phyloP scores from a whole-genome alignment of 2,888 invertebrate species.

The Nymphalis polychloros region DNA sequence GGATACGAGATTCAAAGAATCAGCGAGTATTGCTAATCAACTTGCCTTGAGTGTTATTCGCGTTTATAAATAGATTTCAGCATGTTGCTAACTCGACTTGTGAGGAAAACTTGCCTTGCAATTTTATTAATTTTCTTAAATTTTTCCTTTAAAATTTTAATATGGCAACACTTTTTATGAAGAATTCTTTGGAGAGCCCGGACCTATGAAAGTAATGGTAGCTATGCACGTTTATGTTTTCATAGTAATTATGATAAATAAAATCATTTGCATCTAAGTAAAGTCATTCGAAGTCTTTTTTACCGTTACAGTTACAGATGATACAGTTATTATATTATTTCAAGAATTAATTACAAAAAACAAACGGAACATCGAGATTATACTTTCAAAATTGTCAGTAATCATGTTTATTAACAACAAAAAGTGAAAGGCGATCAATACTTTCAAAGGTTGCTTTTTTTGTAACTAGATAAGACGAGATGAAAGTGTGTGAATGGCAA shows the following conservation, averaged over 20 bases:
- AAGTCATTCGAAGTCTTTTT: neutral
- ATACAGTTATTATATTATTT: conserved; percentile 14
- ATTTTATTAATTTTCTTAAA: neutral
- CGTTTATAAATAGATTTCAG: neutral
- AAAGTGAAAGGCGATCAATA: conserved; percentile 74
- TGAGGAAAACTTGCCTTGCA: neutral
- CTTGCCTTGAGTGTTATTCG: conserved; percentile 12
- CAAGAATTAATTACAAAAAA: conserved; percentile 14
- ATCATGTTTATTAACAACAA: conserved; percentile 67
- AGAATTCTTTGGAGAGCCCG: too few relatives aligned
- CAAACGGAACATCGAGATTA: conserved; percentile 18
- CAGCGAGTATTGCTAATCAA: conserved; percentile 38
- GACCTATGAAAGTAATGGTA: too few relatives aligned
- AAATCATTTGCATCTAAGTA: conserved; percentile 4
- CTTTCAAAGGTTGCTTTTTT: conserved; percentile 67
- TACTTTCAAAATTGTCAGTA: conserved; percentile 48
- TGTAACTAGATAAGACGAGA: conserved; percentile 70
- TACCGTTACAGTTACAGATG: conserved; percentile 1
- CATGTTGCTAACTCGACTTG: neutral
- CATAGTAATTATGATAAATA: too few relatives aligned
- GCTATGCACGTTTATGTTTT: too few relatives aligned
- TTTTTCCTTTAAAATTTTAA: neutral
- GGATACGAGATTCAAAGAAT: conserved; percentile 45
- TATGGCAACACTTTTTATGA: neutral
- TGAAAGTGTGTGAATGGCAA: conserved; percentile 73